phyloP scores from a whole-genome alignment of 2,888 invertebrate species.

The Macrophya annulata region DNA sequence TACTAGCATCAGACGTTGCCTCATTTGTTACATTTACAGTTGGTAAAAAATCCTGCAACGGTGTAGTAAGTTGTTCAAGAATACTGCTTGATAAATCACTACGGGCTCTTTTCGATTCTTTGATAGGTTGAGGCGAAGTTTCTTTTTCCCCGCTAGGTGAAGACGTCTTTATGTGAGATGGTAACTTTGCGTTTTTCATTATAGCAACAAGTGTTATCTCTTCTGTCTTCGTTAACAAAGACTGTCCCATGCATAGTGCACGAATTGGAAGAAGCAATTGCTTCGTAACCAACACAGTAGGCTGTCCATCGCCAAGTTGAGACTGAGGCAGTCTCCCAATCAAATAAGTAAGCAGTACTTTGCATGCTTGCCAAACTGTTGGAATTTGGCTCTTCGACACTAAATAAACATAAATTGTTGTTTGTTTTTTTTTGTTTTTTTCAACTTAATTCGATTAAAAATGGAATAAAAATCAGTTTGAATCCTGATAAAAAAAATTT shows the following conservation, averaged over 20 bases:
- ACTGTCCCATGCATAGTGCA: conserved; percentile 87
- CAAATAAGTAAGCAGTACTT: conserved; percentile 86
- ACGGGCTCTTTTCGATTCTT: conserved; percentile 83
- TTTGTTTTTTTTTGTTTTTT: background rate
- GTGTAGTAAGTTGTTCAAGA: conserved; percentile 87
- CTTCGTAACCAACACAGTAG: conserved; percentile 79
- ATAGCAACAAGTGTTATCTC: conserved; percentile 88
- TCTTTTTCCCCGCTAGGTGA: conserved; percentile 82
- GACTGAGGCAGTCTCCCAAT: conserved; percentile 79
- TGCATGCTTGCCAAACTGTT: conserved; percentile 86
- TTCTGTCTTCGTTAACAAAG: conserved; percentile 88
- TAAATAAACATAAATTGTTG: conserved; percentile 71
- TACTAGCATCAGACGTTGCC: conserved; percentile 78
- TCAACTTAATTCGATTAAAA: background rate
- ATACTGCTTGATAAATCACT: conserved; percentile 88
- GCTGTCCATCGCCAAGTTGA: conserved; percentile 70
- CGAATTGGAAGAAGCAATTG: conserved; percentile 86
- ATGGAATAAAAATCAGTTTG: background rate
- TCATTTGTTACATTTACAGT: conserved; percentile 78
- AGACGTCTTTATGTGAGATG: conserved; percentile 80
- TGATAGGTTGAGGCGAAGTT: conserved; percentile 80
- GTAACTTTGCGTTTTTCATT: conserved; percentile 87
- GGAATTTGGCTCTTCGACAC: conserved; percentile 87
- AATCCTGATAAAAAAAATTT: no score
- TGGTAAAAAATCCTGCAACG: conserved; percentile 83